These are phyloP conservation scores for Eulacestoma nigropectus DNA, from an alignment of 2,113 vertebrate genomes.

Conservation along the genomic window DNA sequence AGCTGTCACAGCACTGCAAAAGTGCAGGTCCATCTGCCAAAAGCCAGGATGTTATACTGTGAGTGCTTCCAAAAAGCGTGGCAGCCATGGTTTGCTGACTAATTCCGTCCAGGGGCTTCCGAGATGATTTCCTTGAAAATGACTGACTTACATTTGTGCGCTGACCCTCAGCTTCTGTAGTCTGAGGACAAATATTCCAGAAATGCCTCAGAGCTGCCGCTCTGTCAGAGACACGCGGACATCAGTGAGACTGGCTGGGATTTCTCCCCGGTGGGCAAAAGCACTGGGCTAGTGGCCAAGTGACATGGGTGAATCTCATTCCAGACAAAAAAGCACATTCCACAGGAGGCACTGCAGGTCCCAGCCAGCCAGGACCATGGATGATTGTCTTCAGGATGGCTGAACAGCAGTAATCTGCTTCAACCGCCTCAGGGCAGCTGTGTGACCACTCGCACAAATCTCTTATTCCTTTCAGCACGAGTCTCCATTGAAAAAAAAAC, in stretches of 20 bases:
- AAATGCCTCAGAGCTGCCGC: accelerated
- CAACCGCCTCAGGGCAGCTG: background rate
- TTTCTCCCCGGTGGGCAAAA: background rate
- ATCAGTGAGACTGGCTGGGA: background rate
- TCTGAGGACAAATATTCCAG: background rate
- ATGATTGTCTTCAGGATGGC: background rate
- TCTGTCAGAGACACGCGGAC: background rate
- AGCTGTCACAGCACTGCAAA: background rate
- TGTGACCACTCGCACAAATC: accelerated
- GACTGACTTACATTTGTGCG: background rate
- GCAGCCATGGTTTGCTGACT: background rate
- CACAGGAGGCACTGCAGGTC: background rate
- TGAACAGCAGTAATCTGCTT: background rate
- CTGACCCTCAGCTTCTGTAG: background rate
- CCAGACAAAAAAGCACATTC: background rate
- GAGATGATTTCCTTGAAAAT: background rate
- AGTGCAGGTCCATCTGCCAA: background rate
- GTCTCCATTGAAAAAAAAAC: background rate
- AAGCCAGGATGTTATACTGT: background rate
- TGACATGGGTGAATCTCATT: accelerated
- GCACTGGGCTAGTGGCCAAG: background rate
- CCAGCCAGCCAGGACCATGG: background rate
- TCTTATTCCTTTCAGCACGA: background rate
- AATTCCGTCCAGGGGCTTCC: background rate
- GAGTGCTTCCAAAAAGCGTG: background rate